phyloP scores from a whole-genome alignment of 2,797 vertebrate genomes.

The Onychomys torridus region DNA sequence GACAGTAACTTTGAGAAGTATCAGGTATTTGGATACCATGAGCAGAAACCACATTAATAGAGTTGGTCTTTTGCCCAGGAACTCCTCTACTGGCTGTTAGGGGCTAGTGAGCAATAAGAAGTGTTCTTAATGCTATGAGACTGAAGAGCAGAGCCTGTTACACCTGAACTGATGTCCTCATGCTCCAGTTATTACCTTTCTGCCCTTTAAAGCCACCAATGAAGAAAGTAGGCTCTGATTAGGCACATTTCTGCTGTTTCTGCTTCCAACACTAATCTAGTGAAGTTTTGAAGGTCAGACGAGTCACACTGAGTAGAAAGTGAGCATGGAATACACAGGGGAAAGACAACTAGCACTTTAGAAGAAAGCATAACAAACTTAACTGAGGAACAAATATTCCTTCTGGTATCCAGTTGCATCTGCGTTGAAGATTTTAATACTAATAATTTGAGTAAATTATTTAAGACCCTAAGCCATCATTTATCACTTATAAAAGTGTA shows the following conservation, averaged over 20 bases:
- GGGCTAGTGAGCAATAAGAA: background rate
- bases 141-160: background rate
- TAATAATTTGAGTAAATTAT: background rate
- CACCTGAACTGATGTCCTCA: background rate
- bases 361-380: background rate
- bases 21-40: background rate
- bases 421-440: background rate
- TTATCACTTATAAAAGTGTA: background rate
- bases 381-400: background rate
- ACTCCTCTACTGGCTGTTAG: background rate
- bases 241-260: background rate
- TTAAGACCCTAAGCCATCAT: background rate
- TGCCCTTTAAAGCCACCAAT: background rate
- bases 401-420: background rate
- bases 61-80: background rate
- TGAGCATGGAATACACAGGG: background rate
- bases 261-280: background rate
- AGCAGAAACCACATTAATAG: background rate
- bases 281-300: background rate
- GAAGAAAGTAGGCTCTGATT: background rate
- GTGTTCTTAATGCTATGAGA: background rate
- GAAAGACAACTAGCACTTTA: background rate
- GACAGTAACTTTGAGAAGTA: background rate
- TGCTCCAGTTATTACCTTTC: background rate
- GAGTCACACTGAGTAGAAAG: background rate